Conservation (phyloP, 1,140 invertebrate genomes). For the Leptoteleia sp. region DNA sequence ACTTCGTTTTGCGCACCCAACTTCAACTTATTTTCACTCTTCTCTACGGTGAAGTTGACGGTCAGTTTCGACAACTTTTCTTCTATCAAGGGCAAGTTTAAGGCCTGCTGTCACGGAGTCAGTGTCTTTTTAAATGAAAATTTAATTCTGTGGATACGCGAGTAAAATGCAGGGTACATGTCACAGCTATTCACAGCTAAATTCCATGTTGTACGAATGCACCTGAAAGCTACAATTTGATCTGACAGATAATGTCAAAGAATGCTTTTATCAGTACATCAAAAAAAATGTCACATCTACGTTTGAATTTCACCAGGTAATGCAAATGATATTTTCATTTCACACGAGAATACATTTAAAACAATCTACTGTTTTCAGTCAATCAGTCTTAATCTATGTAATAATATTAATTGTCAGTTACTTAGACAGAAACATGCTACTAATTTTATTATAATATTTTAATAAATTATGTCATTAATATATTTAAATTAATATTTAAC, state of each 20-base stretch:
- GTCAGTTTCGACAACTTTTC: too few relatives aligned
- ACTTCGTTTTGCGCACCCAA: too few relatives aligned
- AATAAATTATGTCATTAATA: too few relatives aligned
- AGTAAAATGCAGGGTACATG: too few relatives aligned
- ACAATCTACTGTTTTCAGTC: background rate
- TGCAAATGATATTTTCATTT: background rate
- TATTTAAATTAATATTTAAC: too few relatives aligned
- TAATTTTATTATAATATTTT: too few relatives aligned
- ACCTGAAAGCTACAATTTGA: constrained; percentile 97
- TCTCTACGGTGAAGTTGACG: too few relatives aligned
- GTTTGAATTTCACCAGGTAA: constrained; percentile 98
- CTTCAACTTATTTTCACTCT: too few relatives aligned
- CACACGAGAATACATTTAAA: background rate
- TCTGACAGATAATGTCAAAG: constrained; percentile 97
- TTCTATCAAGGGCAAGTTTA: constrained; percentile 63
- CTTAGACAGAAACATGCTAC: too few relatives aligned
- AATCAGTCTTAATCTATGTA: constrained; percentile 9
- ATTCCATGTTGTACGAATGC: constrained; percentile 68
- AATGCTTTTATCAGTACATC: constrained; percentile 98
- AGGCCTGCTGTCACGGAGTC: constrained; percentile 19
- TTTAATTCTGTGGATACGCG: too few relatives aligned
- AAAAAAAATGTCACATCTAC: constrained; percentile 93
- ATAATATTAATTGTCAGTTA: too few relatives aligned
- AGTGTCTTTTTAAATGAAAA: constrained; percentile 68
- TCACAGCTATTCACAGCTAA: too few relatives aligned